These are phyloP conservation scores for Ophioderma brevispina DNA, from an alignment of 35 echinoderm and acorn worm species.

Conservation along the genomic window DNA sequence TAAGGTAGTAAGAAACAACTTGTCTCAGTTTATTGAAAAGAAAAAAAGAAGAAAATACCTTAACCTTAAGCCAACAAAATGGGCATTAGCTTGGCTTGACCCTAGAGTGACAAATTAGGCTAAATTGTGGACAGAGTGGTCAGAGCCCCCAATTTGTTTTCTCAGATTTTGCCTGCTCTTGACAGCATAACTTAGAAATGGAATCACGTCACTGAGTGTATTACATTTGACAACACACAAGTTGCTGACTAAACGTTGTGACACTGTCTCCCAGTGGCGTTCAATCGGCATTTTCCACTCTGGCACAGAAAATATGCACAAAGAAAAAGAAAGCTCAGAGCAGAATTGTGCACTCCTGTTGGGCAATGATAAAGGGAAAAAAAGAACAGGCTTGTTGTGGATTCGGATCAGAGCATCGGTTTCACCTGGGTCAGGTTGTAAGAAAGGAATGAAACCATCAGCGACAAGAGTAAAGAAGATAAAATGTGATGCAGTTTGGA, in stretches of 20 bases:
- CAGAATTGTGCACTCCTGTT: not conserved
- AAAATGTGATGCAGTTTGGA: not conserved
- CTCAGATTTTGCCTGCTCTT: not conserved
- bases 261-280: not conserved
- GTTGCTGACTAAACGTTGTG: not conserved
- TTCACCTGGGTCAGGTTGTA: not conserved
- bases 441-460: not conserved
- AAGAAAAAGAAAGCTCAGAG: not conserved
- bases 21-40: too few relatives aligned
- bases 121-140: too few relatives aligned
- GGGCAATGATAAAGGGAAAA: not conserved
- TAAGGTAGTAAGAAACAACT: too few relatives aligned
- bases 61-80: too few relatives aligned
- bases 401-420: not conserved
- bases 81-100: too few relatives aligned
- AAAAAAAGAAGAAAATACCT: too few relatives aligned
- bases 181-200: not conserved
- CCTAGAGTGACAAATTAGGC: too few relatives aligned
- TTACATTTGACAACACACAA: conserved; percentile 2
- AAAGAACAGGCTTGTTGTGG: not conserved
- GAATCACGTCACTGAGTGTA: not conserved
- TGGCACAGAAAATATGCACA: not conserved
- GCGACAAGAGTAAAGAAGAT: not conserved
- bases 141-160: too few relatives aligned
- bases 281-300: not conserved